Conservation (phyloP, 2,888 invertebrate species). For the Poecilobothrus nobilitatus region DNA sequence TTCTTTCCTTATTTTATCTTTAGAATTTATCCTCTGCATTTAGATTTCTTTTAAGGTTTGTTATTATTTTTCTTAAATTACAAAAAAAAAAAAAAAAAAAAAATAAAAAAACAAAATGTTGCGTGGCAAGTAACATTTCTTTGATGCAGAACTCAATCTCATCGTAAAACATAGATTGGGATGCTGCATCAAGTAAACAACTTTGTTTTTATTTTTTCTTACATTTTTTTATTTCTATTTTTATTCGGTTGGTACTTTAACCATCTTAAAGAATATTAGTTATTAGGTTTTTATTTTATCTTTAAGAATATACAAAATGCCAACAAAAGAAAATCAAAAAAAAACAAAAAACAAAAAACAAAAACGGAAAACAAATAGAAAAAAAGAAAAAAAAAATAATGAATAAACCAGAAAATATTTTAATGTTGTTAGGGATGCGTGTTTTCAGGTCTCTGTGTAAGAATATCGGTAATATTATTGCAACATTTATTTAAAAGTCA, state of each 20-base stretch:
- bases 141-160: neutral
- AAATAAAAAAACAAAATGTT: neutral
- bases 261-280: neutral
- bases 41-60: no score
- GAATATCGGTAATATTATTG: conserved; percentile 9
- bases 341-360: neutral
- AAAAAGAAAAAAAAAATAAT: no score
- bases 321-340: neutral
- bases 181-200: neutral
- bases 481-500: neutral
- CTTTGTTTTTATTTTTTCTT: neutral
- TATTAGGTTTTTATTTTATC: neutral
- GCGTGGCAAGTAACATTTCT: neutral
- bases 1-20: no score
- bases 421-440: conserved; percentile 8
- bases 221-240: neutral
- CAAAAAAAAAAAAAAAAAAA: no score
- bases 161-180: neutral
- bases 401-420: no score
- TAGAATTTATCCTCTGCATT: no score
- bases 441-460: conserved; percentile 10
- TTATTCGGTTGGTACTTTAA: neutral
- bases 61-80: no score
- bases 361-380: neutral
- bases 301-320: neutral